Evolutionary conservation across 23 tunicate species (phyloP).

Genomic region (Clavelina lepadiformis): DNA sequence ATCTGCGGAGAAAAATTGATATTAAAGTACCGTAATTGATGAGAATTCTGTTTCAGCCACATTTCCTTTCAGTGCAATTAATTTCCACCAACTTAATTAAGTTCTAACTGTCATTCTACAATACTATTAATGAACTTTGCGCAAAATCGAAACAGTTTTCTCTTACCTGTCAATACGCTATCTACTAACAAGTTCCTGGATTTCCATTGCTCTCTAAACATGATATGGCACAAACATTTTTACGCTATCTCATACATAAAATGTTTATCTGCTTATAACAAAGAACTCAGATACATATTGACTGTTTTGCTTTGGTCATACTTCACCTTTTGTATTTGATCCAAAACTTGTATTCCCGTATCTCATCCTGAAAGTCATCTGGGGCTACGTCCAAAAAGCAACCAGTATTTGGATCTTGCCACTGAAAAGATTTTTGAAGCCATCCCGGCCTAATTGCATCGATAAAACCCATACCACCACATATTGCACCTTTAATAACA

Average conservation of each 20-base stretch:
- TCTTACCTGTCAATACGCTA: conserved; percentile 14
- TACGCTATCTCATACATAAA: not conserved
- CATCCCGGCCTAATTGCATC: conserved; percentile 46
- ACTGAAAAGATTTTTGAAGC: conserved; percentile 34
- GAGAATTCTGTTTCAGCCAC: too few species aligned
- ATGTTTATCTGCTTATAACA: not conserved
- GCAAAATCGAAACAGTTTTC: not conserved
- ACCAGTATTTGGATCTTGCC: conserved; percentile 45
- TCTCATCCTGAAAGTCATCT: not conserved
- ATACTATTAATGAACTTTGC: not conserved
- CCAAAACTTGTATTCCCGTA: conserved; percentile 27
- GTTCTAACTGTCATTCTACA: too few species aligned
- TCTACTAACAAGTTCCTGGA: conserved; percentile 36
- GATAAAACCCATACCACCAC: conserved; percentile 57
- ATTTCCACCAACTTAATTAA: too few species aligned
- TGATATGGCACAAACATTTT: conserved; percentile 2
- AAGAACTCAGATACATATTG: not conserved
- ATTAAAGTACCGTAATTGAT: too few species aligned
- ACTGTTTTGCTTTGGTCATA: not conserved
- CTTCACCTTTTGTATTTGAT: conserved; percentile 20
- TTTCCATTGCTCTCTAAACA: conserved; percentile 57
- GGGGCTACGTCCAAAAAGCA: conserved; percentile 23
- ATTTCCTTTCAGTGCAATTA: too few species aligned
- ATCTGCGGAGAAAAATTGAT: conserved; percentile 12
- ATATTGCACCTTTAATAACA: conserved; percentile 50